Conservation (phyloP, 2,797 vertebrate species). For the Trachurus trachurus region DNA sequence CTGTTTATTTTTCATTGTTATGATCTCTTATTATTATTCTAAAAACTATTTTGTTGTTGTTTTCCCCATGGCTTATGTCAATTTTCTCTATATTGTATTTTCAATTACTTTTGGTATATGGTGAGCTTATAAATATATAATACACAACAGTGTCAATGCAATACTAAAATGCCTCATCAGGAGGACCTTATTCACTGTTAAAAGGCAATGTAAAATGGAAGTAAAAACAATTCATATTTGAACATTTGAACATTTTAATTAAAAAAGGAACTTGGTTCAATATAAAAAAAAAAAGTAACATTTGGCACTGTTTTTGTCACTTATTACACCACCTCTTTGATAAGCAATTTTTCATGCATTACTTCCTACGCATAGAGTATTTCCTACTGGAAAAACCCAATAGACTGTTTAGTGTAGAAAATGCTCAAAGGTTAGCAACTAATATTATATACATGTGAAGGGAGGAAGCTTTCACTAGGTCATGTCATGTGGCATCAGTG, state of each 20-base stretch:
- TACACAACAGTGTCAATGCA: not conserved
- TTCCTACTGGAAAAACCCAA: not conserved
- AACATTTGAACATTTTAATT: not conserved
- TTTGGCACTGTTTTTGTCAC: too few species aligned
- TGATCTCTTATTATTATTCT: not conserved
- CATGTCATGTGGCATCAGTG: constrained; percentile 64
- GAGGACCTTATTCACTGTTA: not conserved
- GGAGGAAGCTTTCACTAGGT: constrained; percentile 51
- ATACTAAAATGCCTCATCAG: not conserved
- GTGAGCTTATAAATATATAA: not conserved
- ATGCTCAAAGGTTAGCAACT: constrained; percentile 20
- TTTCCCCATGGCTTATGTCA: not conserved
- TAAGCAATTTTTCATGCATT: not conserved
- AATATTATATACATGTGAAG: constrained; percentile 9
- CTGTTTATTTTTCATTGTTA: not conserved
- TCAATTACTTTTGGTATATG: not conserved
- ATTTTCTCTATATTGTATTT: not conserved
- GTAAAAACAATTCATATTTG: not conserved
- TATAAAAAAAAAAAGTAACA: too few species aligned
- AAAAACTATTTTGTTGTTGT: not conserved
- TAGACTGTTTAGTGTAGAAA: constrained; percentile 2
- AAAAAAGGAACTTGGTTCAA: too few species aligned
- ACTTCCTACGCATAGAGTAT: not conserved
- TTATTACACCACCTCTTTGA: not conserved
- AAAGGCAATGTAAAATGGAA: not conserved